These are phyloP conservation scores for Hemiscyllium ocellatum DNA, from an alignment of 2,113 vertebrate genomes.

Conservation along the genomic window DNA sequence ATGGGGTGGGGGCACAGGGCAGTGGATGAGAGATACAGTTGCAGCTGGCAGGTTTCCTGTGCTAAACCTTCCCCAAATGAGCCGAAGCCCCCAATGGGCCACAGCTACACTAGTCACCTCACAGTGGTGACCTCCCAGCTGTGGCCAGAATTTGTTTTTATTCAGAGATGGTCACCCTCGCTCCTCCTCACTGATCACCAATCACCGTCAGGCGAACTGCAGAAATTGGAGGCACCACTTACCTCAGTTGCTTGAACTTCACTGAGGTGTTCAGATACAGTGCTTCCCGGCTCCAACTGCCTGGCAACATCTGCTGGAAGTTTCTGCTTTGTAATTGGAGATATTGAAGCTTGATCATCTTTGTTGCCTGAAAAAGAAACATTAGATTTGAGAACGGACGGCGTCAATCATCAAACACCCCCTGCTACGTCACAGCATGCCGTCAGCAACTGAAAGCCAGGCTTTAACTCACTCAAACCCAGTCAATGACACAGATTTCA, in stretches of 20 bases:
- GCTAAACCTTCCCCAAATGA: no score
- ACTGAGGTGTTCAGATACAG: not conserved
- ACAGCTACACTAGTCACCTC: no score
- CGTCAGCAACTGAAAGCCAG: no score
- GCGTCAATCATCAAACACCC: not conserved
- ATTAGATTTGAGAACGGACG: not conserved
- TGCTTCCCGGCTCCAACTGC: not conserved
- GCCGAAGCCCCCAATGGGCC: no score
- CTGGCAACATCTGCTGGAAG: not conserved
- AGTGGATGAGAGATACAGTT: no score
- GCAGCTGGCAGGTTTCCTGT: no score
- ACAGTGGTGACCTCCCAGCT: no score
- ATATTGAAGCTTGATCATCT: not conserved
- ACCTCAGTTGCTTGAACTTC: not conserved
- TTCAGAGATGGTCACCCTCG: not conserved
- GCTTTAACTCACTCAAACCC: no score
- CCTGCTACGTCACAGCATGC: no score
- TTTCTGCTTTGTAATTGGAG: not conserved
- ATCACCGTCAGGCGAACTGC: not conserved
- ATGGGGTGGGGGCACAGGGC: no score
- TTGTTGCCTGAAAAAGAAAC: not conserved
- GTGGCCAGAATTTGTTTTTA: not conserved
- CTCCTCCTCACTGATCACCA: not conserved
- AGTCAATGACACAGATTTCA: no score
- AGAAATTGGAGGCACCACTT: not conserved